Percentiles rank a stretch among this genome's conserved stretches.
Conservation (phyloP, 1,140 invertebrate genomes). For the Leucophenga varia region DNA sequence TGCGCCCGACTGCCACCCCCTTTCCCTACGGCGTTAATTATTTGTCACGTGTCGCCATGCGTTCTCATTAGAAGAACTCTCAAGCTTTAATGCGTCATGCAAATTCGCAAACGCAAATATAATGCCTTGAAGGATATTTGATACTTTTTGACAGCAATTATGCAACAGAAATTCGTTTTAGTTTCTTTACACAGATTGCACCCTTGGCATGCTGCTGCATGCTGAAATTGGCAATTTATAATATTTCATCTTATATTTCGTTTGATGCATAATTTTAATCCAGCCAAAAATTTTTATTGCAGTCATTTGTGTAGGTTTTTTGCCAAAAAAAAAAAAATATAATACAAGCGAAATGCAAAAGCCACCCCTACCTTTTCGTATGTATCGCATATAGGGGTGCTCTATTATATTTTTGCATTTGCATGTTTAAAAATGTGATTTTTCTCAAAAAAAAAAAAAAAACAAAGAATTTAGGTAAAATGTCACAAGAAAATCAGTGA, state of each 20-base stretch:
- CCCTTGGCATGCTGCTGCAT: conserved; percentile 28
- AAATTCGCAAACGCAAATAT: not conserved
- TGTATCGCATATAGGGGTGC: conserved; percentile 15
- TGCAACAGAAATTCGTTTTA: no score
- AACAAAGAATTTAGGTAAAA: conserved; percentile 8
- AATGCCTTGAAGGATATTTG: conserved; percentile 4
- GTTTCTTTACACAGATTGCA: conserved; percentile 17
- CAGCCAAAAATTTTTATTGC: conserved; percentile 37
- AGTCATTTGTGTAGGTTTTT: conserved; percentile 16
- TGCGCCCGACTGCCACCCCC: not conserved
- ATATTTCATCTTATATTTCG: conserved; percentile 25
- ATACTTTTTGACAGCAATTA: conserved; percentile 1
- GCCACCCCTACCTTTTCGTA: conserved; percentile 4
- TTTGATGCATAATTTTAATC: conserved; percentile 19
- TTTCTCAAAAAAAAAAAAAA: conserved; percentile 3
- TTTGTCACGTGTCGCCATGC: conserved; percentile 54
- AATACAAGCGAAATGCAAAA: no score
- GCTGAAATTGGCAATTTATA: conserved; percentile 51
- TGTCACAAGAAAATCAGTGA: conserved; percentile 26
- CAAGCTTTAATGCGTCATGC: not conserved
- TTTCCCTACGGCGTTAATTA: conserved; percentile 33
- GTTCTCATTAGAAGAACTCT: conserved; percentile 46
- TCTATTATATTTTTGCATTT: conserved; percentile 28
- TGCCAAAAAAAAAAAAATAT: no score
- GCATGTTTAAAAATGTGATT: conserved; percentile 49